Conservation (phyloP, 2,797 vertebrate genomes). For the Lacerta viridis region DNA sequence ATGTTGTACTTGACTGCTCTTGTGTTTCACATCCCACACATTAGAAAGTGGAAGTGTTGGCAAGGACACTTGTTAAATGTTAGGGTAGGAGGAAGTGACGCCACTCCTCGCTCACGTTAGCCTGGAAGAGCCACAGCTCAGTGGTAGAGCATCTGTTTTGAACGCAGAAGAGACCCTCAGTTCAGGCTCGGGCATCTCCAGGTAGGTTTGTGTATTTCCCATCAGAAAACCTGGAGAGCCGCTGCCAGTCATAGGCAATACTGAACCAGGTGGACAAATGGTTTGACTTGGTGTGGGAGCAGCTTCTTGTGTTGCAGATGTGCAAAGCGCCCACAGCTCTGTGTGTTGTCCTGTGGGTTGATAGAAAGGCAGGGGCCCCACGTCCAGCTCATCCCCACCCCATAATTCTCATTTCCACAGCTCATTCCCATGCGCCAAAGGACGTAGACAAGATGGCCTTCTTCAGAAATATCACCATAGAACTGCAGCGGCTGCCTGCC, state of each 20-base stretch:
- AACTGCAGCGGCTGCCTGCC: constrained; percentile 74
- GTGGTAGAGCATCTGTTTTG: no score
- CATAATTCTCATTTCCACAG: constrained; percentile 58
- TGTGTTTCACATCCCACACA: no score
- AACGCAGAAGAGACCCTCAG: no score
- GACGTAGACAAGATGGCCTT: constrained; percentile 77
- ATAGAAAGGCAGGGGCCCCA: neutral
- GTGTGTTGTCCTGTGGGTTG: neutral
- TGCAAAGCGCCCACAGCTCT: neutral
- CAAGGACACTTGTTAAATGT: neutral
- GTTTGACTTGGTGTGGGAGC: no score
- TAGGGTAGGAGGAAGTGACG: neutral
- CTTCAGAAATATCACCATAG: constrained; percentile 83
- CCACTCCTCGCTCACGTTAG: neutral
- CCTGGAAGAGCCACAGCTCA: neutral
- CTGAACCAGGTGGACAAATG: no score
- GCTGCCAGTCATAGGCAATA: neutral
- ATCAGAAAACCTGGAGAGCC: no score
- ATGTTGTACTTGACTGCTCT: no score
- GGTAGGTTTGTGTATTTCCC: no score
- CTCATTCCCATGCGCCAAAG: constrained; percentile 66
- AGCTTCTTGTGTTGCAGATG: no score
- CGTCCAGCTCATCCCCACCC: neutral
- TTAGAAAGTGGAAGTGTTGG: neutral
- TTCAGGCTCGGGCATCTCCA: no score